These are phyloP conservation scores for Trissolcus basalis DNA, from an alignment of 1,140 invertebrate genomes.

Conservation along the genomic window DNA sequence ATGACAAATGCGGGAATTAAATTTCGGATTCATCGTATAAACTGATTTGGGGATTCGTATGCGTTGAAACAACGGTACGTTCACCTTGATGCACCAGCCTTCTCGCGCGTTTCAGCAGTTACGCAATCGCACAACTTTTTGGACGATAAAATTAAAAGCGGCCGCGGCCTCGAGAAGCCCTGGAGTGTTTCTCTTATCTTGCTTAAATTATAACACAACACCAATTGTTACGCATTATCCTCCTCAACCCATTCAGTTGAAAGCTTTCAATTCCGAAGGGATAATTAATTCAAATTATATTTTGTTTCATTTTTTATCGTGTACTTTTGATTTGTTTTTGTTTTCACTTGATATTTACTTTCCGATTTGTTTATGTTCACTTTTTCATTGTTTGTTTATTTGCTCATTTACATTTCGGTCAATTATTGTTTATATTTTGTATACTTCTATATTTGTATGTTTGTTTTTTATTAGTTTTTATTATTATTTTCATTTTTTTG, in stretches of 20 bases:
- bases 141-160: conserved; percentile 42
- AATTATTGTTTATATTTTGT: too few species aligned
- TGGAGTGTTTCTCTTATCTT: conserved; percentile 36
- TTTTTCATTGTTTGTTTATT: too few species aligned
- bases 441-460: too few species aligned
- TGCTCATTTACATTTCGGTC: too few species aligned
- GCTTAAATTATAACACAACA: conserved; percentile 39
- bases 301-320: background rate
- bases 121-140: conserved; percentile 1
- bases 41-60: conserved; percentile 28
- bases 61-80: conserved; percentile 18
- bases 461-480: too few species aligned
- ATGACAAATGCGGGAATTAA: too few species aligned
- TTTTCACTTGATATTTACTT: too few species aligned
- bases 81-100: conserved; percentile 50
- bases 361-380: too few species aligned
- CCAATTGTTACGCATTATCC: conserved; percentile 36
- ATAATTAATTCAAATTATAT: background rate
- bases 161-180: conserved; percentile 23
- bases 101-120: background rate
- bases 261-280: conserved; percentile 6
- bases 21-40: conserved; percentile 17
- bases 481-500: too few species aligned
- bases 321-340: background rate
- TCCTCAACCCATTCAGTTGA: conserved; percentile 21